A percentile compares a stretch with the other conserved stretches of the same genome.
Evolutionary conservation across 2,888 invertebrate genomes (phyloP).

Genomic region (Linnaemya vulpina): DNA sequence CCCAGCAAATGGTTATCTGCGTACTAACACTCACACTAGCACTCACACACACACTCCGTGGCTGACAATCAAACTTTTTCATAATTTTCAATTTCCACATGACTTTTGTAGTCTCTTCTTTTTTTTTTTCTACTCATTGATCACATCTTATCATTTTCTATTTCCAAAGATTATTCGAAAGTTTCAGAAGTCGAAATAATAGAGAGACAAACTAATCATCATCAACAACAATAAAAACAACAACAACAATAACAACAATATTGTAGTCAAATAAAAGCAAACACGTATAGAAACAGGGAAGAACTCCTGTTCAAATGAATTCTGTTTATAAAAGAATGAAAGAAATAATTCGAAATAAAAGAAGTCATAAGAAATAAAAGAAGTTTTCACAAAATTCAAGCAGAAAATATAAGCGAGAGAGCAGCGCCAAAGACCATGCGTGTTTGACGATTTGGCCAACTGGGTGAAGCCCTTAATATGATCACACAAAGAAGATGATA

Average conservation of each 20-base stretch:
- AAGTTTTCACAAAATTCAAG: too few relatives aligned
- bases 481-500: too few relatives aligned
- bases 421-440: too few relatives aligned
- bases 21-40: background rate
- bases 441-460: too few relatives aligned
- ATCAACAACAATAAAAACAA: too few relatives aligned
- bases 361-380: too few relatives aligned
- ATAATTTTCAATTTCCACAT: constrained; percentile 11
- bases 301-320: background rate
- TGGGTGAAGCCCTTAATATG: too few relatives aligned
- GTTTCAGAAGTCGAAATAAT: constrained; percentile 11
- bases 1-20: background rate
- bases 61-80: background rate
- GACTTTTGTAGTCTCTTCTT: background rate
- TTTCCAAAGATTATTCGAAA: constrained; percentile 31
- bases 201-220: constrained; percentile 5
- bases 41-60: background rate
- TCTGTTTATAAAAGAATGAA: too few relatives aligned
- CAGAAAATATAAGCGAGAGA: too few relatives aligned
- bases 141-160: constrained; percentile 55
- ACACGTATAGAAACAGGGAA: background rate
- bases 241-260: constrained; percentile 14
- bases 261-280: constrained; percentile 16
- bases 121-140: constrained; percentile 11
- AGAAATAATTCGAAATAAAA: too few relatives aligned